A percentile compares a stretch with the other conserved stretches of the same genome.
Evolutionary conservation across 2,113 vertebrate species (phyloP).

Genomic region (Actenoides hombroni): DNA sequence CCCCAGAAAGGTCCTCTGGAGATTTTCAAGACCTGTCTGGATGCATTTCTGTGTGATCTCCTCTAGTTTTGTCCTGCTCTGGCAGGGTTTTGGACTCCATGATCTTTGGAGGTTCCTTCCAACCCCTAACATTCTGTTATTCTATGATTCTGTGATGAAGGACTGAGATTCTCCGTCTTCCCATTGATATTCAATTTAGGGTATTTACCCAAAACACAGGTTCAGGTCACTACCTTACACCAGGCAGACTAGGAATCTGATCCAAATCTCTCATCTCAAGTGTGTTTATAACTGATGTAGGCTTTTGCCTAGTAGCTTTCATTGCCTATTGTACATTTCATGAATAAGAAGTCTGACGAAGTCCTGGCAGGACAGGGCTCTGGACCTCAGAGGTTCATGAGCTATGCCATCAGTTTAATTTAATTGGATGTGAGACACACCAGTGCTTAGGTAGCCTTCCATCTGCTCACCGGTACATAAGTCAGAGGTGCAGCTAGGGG

Average conservation of each 20-base stretch:
- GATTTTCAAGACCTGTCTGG: too few species aligned
- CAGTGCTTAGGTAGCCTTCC: not conserved
- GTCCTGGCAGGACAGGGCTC: not conserved
- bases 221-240: not conserved
- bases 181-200: fast-evolving
- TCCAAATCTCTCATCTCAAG: not conserved
- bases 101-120: too few species aligned
- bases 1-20: too few species aligned
- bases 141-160: not conserved
- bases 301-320: not conserved
- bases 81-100: too few species aligned
- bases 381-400: not conserved
- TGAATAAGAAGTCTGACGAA: not conserved
- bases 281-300: not conserved
- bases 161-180: not conserved
- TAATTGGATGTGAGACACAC: not conserved
- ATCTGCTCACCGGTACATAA: not conserved
- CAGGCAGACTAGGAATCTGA: not conserved
- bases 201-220: not conserved
- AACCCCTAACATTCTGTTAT: too few species aligned
- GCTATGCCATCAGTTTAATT: not conserved
- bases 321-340: not conserved
- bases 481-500: not conserved
- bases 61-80: too few species aligned
- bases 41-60: too few species aligned